Percentiles rank a stretch among this genome's conserved stretches.
These are phyloP conservation scores for Heliconius sara DNA, from an alignment of 2,888 invertebrate genomes.

Conservation along the genomic window DNA sequence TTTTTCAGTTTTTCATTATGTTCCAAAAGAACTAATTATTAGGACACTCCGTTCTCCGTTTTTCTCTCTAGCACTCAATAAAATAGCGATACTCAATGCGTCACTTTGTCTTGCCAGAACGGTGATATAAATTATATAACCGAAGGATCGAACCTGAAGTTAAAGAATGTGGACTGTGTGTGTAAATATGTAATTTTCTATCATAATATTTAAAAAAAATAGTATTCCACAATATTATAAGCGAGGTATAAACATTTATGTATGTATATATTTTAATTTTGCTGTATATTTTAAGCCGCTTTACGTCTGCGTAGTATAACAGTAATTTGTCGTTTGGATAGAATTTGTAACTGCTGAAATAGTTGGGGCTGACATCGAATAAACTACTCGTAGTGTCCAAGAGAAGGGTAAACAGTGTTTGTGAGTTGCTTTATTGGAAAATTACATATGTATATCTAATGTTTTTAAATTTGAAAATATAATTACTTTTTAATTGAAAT, in stretches of 20 bases:
- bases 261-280: neutral
- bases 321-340: conserved; percentile 14
- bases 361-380: conserved; percentile 28
- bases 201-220: too few relatives aligned
- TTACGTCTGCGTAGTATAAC: neutral
- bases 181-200: too few relatives aligned
- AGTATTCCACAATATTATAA: too few relatives aligned
- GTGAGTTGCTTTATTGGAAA: conserved; percentile 11
- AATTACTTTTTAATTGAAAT: neutral
- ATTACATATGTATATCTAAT: neutral
- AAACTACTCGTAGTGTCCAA: conserved; percentile 20
- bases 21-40: too few relatives aligned
- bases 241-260: neutral
- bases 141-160: too few relatives aligned
- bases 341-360: conserved; percentile 25
- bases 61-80: too few relatives aligned
- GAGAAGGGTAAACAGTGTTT: conserved; percentile 25
- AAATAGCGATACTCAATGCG: too few relatives aligned
- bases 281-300: neutral
- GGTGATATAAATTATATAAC: too few relatives aligned
- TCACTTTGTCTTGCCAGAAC: too few relatives aligned
- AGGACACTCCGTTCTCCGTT: too few relatives aligned
- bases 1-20: too few relatives aligned
- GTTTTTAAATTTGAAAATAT: neutral
- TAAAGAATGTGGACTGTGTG: too few relatives aligned